Base-by-base conservation (phyloP, 2,888 invertebrate species). In the Micoletzkya japonica region DNA sequence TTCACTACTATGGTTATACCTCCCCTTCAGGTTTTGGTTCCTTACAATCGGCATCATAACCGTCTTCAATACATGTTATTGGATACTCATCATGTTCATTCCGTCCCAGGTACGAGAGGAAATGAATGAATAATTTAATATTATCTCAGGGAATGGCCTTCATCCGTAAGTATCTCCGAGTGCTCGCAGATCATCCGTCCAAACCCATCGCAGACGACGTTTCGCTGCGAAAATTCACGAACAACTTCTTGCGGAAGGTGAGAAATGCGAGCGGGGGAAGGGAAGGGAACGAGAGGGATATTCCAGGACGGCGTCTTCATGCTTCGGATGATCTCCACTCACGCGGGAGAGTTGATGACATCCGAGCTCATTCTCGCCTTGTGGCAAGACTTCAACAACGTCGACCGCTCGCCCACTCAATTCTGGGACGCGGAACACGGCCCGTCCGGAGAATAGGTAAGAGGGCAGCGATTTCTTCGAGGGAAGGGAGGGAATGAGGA, bases 351-450 rank as follows among this genome's bases (percentile, higher is more conserved):
- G 66, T 74, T 85, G 50, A 85, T 86, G 83, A 81, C 76, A 70
- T 81, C 81, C 71, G 85, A 85, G 72, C 73, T 85, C 70, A 84
- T 85, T 20, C 76, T 85, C 39, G 82, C 84, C 7, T 75, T 85
- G 32, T 85, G 85, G 85, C 83, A 85, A 72, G 85, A 85, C 75
- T 85, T 85, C 76, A 86, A 85, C 77, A 82, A 84, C 70, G 80
- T 86, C 70, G 85, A 85, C 52, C 78, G 84, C 7, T 77, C 82
- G 39, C 82, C 83, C n/a, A 76, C 83, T 1, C 82, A 82, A 60
- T 84, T 81, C 72, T 85, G 85, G 85, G 85, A 85, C 61, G 77
- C 83, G 17, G 84, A 82, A 67, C 81, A 83, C 56, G 81, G 76
- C 1, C 78, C 76, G 63, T 74, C 74, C 56, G 72, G 64, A 54